A percentile compares a stretch with the other conserved stretches of the same genome.
These are phyloP conservation scores for Samia ricini DNA, from an alignment of 1,140 invertebrate species.

Conservation along the genomic window DNA sequence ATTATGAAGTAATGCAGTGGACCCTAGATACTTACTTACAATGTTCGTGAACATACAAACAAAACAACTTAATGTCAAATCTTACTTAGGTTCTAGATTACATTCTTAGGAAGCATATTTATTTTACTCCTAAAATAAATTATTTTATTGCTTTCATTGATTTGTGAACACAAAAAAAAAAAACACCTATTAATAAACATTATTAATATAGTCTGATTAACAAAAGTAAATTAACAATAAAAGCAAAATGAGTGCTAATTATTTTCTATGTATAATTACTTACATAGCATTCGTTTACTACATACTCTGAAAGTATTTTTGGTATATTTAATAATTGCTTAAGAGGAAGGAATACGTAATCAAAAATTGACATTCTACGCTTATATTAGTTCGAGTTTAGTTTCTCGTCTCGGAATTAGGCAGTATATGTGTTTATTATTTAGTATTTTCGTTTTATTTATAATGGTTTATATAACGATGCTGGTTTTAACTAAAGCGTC, in stretches of 20 bases:
- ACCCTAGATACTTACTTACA: conserved; percentile 53
- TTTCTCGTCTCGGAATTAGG: too few species aligned
- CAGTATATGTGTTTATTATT: too few species aligned
- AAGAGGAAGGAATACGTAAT: neutral
- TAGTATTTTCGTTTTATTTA: too few species aligned
- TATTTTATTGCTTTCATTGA: neutral
- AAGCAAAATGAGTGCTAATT: too few species aligned
- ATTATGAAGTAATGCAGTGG: conserved; percentile 43
- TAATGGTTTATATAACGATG: too few species aligned
- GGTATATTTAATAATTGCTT: neutral
- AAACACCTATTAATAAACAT: too few species aligned
- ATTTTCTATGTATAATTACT: neutral
- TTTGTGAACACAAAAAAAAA: too few species aligned
- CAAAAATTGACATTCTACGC: neutral
- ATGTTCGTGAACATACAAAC: conserved; percentile 19
- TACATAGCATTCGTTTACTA: neutral
- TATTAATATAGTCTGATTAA: too few species aligned
- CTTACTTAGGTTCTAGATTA: neutral
- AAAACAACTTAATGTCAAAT: conserved; percentile 13
- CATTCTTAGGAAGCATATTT: neutral
- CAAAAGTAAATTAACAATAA: too few species aligned
- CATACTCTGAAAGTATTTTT: neutral
- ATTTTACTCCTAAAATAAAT: neutral
- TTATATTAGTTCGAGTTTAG: too few species aligned
- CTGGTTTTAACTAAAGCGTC: too few species aligned